Conservation (phyloP, 2,113 vertebrate genomes). For the Microcebus jonahi region DNA sequence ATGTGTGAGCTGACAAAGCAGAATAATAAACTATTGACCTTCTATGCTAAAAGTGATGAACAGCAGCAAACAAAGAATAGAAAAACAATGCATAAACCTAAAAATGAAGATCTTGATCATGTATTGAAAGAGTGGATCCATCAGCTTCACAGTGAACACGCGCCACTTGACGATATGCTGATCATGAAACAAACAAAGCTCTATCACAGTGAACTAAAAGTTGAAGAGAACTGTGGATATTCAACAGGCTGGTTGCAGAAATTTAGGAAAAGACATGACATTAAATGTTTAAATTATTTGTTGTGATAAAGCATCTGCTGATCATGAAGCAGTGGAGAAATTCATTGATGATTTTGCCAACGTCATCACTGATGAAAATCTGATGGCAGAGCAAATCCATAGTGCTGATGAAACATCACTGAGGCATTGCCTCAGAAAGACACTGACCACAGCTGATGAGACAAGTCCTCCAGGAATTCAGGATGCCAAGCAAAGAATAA, state of each 20-base stretch:
- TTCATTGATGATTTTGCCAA: background rate
- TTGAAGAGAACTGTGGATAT: background rate
- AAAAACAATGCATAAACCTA: background rate
- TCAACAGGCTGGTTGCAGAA: background rate
- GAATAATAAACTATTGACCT: background rate
- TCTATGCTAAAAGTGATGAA: background rate
- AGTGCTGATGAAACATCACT: background rate
- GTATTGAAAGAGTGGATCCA: background rate
- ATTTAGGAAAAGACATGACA: background rate
- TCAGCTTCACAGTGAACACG: background rate
- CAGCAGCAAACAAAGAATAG: background rate
- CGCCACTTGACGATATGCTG: background rate
- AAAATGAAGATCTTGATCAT: background rate
- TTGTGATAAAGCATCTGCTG: background rate
- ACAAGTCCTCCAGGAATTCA: background rate
- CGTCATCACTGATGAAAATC: background rate
- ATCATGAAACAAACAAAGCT: background rate
- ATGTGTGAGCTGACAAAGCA: background rate
- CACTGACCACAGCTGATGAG: background rate
- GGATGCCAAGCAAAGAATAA: background rate
- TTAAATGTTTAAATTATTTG: background rate
- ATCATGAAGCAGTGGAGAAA: background rate
- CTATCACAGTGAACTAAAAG: background rate
- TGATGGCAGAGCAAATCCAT: background rate
- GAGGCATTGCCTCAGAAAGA: background rate